Conservation (phyloP, 2,888 invertebrate genomes). For the Drosophila mayaguana region DNA sequence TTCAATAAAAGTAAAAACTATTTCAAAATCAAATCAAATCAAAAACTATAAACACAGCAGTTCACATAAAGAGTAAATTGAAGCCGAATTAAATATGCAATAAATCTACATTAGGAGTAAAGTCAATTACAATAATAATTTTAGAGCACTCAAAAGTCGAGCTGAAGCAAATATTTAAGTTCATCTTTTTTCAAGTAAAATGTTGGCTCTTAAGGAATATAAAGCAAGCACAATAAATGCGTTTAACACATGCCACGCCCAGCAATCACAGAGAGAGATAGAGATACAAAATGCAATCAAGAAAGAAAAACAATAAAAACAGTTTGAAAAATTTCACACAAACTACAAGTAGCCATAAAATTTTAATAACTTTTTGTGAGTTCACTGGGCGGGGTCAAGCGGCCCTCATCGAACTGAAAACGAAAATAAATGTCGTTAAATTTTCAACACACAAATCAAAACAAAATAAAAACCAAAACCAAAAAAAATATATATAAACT, state of each 20-base stretch:
- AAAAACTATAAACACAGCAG: not conserved
- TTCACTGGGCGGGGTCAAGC: conserved; percentile 46
- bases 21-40: not conserved
- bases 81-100: conserved; percentile 7
- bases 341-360: conserved; percentile 58
- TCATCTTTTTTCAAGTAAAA: conserved; percentile 13
- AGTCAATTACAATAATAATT: conserved; percentile 32
- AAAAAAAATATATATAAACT: conserved; percentile 58
- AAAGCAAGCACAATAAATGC: conserved; percentile 49
- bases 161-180: conserved; percentile 15
- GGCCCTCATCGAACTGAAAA: conserved; percentile 52
- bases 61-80: not conserved
- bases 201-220: conserved; percentile 7
- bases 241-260: conserved; percentile 38
- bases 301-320: conserved; percentile 46
- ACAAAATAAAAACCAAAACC: conserved; percentile 48
- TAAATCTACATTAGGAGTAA: conserved; percentile 22
- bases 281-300: conserved; percentile 33
- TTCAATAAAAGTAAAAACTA: not conserved
- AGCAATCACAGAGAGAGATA: conserved; percentile 7
- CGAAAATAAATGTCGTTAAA: conserved; percentile 44
- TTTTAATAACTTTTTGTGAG: conserved; percentile 68
- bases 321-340: conserved; percentile 50
- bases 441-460: conserved; percentile 50
- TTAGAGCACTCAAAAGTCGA: conserved; percentile 35